These are phyloP conservation scores for Gephyroberyx darwinii DNA, from an alignment of 2,797 vertebrate species.

Conservation along the genomic window DNA sequence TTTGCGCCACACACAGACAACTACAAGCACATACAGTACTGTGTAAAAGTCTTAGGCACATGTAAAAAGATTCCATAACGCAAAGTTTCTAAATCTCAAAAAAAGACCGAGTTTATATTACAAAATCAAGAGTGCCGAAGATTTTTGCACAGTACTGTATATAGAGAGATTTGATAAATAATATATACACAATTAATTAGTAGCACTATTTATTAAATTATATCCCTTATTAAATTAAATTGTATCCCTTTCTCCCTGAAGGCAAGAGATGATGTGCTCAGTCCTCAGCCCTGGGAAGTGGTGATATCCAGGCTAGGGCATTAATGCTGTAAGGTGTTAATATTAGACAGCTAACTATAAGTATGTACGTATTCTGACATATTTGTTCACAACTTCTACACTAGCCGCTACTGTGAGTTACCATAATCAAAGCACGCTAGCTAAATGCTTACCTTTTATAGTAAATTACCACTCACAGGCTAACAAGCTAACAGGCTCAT, in stretches of 20 bases:
- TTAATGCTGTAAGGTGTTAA: slow-evolving; percentile 19
- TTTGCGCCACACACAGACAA: too few species aligned
- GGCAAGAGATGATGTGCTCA: neutral
- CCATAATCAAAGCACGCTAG: neutral
- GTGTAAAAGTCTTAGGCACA: too few species aligned
- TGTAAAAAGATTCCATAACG: too few species aligned
- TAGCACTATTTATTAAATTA: too few species aligned
- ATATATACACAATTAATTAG: slow-evolving; percentile 51
- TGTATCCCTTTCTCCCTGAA: too few species aligned
- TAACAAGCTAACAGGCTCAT: neutral
- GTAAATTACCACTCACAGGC: slow-evolving; percentile 9
- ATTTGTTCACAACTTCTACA: slow-evolving; percentile 28
- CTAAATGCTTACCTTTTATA: slow-evolving; percentile 6
- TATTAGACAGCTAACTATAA: slow-evolving; percentile 18
- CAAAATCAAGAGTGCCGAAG: too few species aligned
- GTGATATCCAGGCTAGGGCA: neutral
- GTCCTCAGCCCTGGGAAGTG: too few species aligned
- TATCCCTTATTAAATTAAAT: too few species aligned
- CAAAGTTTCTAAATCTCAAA: too few species aligned
- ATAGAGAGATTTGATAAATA: slow-evolving; percentile 38
- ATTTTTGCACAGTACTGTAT: slow-evolving; percentile 3
- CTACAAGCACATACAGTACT: too few species aligned
- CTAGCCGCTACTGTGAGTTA: neutral
- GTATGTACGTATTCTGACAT: slow-evolving; percentile 10
- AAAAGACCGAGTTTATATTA: too few species aligned